Conservation (phyloP, 2,888 invertebrate species). For the Polymixis lichenea region DNA sequence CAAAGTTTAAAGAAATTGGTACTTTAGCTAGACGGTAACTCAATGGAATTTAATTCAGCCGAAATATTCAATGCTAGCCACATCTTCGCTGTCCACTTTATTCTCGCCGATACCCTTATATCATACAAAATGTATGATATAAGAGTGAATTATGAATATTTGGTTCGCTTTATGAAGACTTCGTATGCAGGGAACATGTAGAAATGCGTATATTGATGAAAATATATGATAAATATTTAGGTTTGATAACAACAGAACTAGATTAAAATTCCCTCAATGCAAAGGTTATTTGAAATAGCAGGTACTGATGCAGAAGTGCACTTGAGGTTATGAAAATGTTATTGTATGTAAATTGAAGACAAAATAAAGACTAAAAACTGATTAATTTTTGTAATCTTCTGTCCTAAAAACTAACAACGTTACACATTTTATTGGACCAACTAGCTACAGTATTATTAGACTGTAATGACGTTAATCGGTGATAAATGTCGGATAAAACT, state of each 20-base stretch:
- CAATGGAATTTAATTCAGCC: slow-evolving; percentile 15
- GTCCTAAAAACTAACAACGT: background rate
- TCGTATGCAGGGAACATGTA: background rate
- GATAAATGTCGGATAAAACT: slow-evolving; percentile 28
- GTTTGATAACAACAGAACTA: slow-evolving; percentile 10
- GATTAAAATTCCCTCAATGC: slow-evolving; percentile 19
- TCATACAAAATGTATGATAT: slow-evolving; percentile 18
- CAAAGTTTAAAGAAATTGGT: slow-evolving; percentile 15
- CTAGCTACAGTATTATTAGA: slow-evolving; percentile 26
- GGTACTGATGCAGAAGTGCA: background rate
- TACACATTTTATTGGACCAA: background rate
- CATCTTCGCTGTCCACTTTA: slow-evolving; percentile 20
- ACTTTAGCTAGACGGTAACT: slow-evolving; percentile 16
- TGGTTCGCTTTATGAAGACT: background rate
- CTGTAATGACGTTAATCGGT: slow-evolving; percentile 3
- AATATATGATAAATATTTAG: slow-evolving; percentile 2
- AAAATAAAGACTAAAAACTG: slow-evolving; percentile 12
- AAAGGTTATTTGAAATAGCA: slow-evolving; percentile 10
- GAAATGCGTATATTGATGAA: background rate
- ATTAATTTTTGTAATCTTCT: background rate
- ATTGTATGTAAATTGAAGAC: slow-evolving; percentile 12
- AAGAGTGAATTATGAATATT: slow-evolving; percentile 22
- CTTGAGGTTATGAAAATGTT: slow-evolving; percentile 6
- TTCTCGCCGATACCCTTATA: slow-evolving; percentile 12
- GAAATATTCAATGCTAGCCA: slow-evolving; percentile 24